These are phyloP conservation scores for Rhineura floridana DNA, from an alignment of 2,113 vertebrate species.

Conservation along the genomic window DNA sequence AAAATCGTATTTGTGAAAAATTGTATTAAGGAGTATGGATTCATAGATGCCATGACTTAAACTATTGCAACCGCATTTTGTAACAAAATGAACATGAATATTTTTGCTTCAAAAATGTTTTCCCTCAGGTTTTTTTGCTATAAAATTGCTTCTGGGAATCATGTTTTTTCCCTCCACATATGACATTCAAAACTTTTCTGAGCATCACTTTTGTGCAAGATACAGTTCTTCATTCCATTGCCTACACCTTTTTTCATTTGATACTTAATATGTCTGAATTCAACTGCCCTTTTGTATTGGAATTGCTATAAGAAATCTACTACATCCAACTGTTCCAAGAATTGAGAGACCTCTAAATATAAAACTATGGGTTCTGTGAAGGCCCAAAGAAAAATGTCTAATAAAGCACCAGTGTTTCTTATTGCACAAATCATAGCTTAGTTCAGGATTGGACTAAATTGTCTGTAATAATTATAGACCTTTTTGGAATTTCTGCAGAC, in stretches of 20 bases:
- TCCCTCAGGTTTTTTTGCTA: background rate
- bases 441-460: background rate
- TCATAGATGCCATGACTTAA: background rate
- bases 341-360: background rate
- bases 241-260: background rate
- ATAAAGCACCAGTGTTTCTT: too few relatives aligned
- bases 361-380: background rate
- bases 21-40: background rate
- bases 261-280: background rate
- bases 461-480: background rate
- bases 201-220: background rate
- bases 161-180: background rate
- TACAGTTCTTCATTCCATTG: background rate
- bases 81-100: background rate
- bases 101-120: background rate
- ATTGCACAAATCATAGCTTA: background rate
- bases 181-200: background rate
- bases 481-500: background rate
- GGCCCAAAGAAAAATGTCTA: background rate
- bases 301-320: background rate
- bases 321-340: background rate
- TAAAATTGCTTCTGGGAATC: background rate
- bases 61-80: background rate
- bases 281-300: background rate
- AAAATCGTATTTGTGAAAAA: background rate